These are phyloP conservation scores for Morone saxatilis DNA, from an alignment of 2,113 vertebrate species.

Conservation along the genomic window DNA sequence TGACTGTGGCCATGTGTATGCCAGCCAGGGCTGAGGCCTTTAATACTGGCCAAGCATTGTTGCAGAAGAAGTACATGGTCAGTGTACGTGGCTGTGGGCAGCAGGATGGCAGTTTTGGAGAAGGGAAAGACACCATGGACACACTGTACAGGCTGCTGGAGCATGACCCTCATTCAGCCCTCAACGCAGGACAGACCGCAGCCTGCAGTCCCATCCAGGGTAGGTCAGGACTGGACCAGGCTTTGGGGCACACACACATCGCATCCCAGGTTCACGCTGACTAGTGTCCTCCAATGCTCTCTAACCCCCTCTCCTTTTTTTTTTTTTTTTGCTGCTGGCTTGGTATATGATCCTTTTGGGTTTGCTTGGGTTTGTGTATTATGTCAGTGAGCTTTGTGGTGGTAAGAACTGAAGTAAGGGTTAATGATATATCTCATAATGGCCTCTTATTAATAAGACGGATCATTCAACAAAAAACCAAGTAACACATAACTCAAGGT, in stretches of 20 bases:
- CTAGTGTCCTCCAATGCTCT: constrained; percentile 17
- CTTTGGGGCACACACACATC: background rate
- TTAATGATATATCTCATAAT: constrained; percentile 24
- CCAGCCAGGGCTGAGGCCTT: constrained; percentile 64
- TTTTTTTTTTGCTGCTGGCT: constrained; percentile 47
- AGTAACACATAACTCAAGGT: background rate
- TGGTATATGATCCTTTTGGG: constrained; percentile 7
- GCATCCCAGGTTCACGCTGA: background rate
- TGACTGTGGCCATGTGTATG: constrained; percentile 58
- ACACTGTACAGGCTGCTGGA: constrained; percentile 81
- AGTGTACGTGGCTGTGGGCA: constrained; percentile 57
- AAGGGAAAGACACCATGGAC: constrained; percentile 56
- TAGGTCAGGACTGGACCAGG: constrained; percentile 68
- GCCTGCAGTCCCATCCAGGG: constrained; percentile 69
- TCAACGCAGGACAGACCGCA: constrained; percentile 80
- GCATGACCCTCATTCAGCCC: constrained; percentile 74
- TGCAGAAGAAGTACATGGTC: constrained; percentile 81
- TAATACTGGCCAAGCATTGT: constrained; percentile 68
- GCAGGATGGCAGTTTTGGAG: constrained; percentile 70
- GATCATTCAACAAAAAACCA: background rate
- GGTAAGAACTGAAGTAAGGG: constrained; percentile 17
- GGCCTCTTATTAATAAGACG: background rate
- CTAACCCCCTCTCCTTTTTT: constrained; percentile 3
- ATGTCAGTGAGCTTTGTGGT: constrained; percentile 4
- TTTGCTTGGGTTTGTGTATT: constrained; percentile 19